Percentiles rank a stretch among this genome's conserved stretches.
These are phyloP conservation scores for Peromyscus californicus DNA, from an alignment of 2,113 vertebrate genomes.

Conservation along the genomic window DNA sequence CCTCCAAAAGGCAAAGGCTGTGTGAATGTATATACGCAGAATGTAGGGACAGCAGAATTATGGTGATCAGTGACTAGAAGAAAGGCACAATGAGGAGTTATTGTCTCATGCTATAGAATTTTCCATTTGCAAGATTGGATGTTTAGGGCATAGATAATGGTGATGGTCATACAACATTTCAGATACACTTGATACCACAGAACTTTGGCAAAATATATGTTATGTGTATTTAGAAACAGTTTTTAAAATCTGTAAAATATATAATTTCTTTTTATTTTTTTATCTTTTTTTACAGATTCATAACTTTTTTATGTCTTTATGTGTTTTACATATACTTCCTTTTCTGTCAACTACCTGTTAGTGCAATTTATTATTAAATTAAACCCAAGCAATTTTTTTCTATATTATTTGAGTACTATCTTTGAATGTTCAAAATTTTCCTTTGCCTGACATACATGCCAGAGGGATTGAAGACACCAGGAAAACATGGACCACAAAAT, in stretches of 20 bases:
- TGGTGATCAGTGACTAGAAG: background rate
- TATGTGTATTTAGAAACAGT: background rate
- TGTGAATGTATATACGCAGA: background rate
- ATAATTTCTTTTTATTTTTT: background rate
- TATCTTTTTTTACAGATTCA: background rate
- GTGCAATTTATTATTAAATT: background rate
- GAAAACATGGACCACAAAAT: background rate
- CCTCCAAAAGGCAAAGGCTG: background rate
- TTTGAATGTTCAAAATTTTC: background rate
- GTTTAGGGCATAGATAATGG: background rate
- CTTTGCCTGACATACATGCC: background rate
- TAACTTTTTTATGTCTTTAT: background rate
- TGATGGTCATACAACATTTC: background rate
- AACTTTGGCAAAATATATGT: background rate
- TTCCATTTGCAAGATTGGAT: background rate
- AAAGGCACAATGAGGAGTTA: accelerated
- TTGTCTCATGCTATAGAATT: background rate
- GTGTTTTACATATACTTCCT: background rate
- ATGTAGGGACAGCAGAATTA: no score
- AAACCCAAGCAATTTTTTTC: background rate
- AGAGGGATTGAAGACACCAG: background rate
- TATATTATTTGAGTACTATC: background rate
- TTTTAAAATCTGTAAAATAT: background rate
- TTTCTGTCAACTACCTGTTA: background rate
- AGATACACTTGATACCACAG: background rate